phyloP scores from a whole-genome alignment of 2,113 vertebrate species.

The Dermatemys mawii region DNA sequence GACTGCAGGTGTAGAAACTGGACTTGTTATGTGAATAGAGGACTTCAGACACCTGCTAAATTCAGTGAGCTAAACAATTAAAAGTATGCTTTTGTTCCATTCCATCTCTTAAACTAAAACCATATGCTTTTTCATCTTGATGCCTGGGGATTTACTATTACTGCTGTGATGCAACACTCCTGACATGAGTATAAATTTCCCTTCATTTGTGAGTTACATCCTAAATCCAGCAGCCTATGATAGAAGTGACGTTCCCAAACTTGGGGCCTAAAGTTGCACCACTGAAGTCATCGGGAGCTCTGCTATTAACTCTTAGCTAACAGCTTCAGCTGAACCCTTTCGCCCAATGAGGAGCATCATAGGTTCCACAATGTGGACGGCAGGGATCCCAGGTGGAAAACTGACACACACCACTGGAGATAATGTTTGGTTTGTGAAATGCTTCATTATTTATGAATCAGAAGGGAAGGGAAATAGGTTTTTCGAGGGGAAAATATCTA shows the following conservation, averaged over 20 bases:
- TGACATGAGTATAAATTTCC: background rate
- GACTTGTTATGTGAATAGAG: background rate
- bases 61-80: background rate
- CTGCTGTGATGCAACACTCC: fast-evolving
- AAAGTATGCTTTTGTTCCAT: background rate
- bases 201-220: fast-evolving
- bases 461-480: background rate
- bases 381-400: background rate
- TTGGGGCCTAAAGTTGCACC: background rate
- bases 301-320: background rate
- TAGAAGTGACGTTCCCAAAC: background rate
- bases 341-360: background rate
- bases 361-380: background rate
- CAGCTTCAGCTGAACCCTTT: background rate
- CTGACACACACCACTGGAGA: background rate
- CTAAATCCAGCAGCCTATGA: background rate
- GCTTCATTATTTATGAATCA: background rate
- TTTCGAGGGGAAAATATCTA: fast-evolving
- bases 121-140: background rate
- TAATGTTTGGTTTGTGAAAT: background rate
- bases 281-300: background rate
- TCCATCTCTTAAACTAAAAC: background rate
- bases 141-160: background rate
- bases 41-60: background rate
- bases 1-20: background rate